phyloP scores from a whole-genome alignment of 2,888 invertebrate species.

The Hanleya hanleyi region DNA sequence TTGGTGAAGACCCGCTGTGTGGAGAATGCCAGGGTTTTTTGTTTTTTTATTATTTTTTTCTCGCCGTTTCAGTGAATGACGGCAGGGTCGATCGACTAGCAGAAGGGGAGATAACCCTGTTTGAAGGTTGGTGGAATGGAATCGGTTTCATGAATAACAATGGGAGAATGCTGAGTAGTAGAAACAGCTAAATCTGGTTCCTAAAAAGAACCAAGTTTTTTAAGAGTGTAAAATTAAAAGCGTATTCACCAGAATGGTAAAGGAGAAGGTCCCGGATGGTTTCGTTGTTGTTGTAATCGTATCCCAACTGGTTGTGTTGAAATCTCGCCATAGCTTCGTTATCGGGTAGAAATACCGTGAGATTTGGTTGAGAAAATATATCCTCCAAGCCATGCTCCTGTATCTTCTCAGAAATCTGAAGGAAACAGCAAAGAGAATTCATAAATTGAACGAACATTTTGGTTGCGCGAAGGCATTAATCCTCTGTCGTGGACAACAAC shows the following conservation, averaged over 20 bases:
- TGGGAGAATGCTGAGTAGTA: not conserved
- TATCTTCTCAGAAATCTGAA: not conserved
- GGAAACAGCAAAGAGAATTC: not conserved
- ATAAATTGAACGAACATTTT: too few relatives aligned
- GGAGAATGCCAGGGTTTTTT: too few relatives aligned
- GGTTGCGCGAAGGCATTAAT: too few relatives aligned
- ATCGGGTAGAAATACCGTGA: not conserved
- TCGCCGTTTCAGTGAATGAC: too few relatives aligned
- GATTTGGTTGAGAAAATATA: not conserved
- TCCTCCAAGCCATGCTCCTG: not conserved
- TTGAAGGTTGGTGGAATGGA: not conserved
- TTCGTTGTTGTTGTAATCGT: not conserved
- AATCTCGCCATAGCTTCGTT: not conserved
- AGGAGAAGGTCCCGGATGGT: not conserved
- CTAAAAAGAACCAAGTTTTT: too few relatives aligned
- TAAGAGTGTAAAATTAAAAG: too few relatives aligned
- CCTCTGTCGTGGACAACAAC: too few relatives aligned
- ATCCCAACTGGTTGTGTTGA: not conserved
- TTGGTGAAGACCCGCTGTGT: too few relatives aligned
- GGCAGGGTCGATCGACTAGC: not conserved
- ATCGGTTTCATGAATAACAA: not conserved
- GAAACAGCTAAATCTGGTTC: too few relatives aligned
- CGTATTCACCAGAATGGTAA: not conserved
- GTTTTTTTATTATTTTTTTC: too few relatives aligned
- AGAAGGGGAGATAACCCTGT: not conserved